Base-by-base conservation (phyloP, 2,113 vertebrate genomes). In the Toxotes jaculatrix region DNA sequence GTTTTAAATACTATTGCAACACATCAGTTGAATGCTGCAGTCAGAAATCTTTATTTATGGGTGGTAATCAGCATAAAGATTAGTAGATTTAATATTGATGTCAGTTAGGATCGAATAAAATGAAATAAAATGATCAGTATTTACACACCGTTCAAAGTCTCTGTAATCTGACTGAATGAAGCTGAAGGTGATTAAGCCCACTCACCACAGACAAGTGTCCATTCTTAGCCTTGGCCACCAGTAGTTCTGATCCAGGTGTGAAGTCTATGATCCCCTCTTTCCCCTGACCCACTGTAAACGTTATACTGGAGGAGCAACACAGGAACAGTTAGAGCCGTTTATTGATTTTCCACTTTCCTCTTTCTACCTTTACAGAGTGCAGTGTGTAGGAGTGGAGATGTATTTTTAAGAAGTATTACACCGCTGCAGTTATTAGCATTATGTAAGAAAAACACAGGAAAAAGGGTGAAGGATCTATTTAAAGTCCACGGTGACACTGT, bases 171-270 rank as follows among this genome's bases (percentile, higher is more conserved):
- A 63, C 51, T 40, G 21, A 21, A 23, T 13, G 19, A 42, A n/a
- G 3, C 7, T 55, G 8, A 27, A 19, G n/a, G 45, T 0, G 34
- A 68, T 1, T 19, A 3, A 17, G 31, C 4, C 12, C 23, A 87
- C 97, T 98, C 93, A 99, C 98, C 96, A 99, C 98, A 88, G 97
- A 97, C 90, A 99, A 91, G 84, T 99, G 97, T 79, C 98, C 98
- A 0, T 98, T 98, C 95, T 98, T 99, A 43, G 98, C 96, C 92
- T 98, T 99, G 87, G 96, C 94, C 87, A 99, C 96, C 27, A 97
- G 95, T 23, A 98, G 94, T 73, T 99, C 97, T 0, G 98, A 99
- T 43, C 98, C 98, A 0, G 97, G 95, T 1, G 97, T 96, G 83
- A 99, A 99, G 93, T 99, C 98, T 0, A 99, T 99, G 72, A 95